Base-by-base conservation (phyloP, 1,140 invertebrate species). In the Danaus melanippus region DNA sequence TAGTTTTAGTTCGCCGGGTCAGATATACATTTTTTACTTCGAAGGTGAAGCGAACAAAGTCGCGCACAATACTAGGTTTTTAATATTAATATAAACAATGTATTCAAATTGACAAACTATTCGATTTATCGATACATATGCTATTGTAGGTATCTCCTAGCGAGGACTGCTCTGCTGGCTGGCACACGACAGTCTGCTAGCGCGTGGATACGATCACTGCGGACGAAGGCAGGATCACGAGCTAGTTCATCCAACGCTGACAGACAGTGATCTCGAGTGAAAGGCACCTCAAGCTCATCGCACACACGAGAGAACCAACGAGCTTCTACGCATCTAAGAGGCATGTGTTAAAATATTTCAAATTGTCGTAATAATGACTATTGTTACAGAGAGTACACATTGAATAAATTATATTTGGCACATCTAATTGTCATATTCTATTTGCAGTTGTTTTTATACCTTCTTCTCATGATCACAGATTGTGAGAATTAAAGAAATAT, bases 281-380 rank as follows among this genome's bases (percentile, higher is more conserved):
- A 74, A 0, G 77, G 79, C 0, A 43, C 8, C 46, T 85, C 78
- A 8, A 52, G 55, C 0, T 53, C 58, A 3, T 83, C 79, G 2
- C 49, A 60, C 0, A 85, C 69, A 9, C 79, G 64, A 8, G 77
- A 77, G 2, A 83, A 21, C 82, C 82, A 85, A 32, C 79, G 74
- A 0, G 71, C 65, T 71, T 85, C 82, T 0, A 83, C 60, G 45
- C 82, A 85, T 0, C 82, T 85, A 55, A 2, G 9, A 44, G 15
- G 3, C 15, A 3, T 15, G 15, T 15, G n/a, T n/a, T n/a, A n/a
- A 15, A 15, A 15, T 1, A 15, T 15, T 15, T 15, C 15, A 53
- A 15, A 15, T 10, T 44, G 32, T 10, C 39, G 15, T 44, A 50
- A 39, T 42, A 10, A 15, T 10, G 4, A 32, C 21, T 32, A 32